Base-by-base conservation (phyloP, 2,113 vertebrate species). In the Rhinoptilus africanus region DNA sequence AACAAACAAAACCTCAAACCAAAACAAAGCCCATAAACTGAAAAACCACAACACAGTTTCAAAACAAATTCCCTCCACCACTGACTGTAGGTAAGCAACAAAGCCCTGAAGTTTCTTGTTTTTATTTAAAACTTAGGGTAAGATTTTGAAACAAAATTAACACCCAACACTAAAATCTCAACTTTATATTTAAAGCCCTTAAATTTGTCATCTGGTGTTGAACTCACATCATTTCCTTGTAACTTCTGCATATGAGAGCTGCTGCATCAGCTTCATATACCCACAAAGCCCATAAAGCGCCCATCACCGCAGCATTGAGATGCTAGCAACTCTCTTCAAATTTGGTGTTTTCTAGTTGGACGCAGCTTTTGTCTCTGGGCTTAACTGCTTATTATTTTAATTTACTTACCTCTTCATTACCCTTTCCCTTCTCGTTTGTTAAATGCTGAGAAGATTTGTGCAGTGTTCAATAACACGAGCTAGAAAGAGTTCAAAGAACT, bases 241-340 rank as follows among this genome's bases (percentile, higher is more conserved):
- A 71, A n/a, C 9, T 88, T 80, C 10, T 81, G 54, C 60, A 62
- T 27, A 66, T 0, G 0, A 81, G 23, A 56, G 12, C 54, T 89
- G 14, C 59, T 37, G 13, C 28, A 20, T 47, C 32, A 63, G 41
- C 3, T 1, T 62, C 43, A 18, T 4, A n/a, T 7, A 68, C 18
- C 23, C 51, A 51, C 15, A 72, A 41, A 80, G 41, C 47, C 73
- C 47, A 30, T 21, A 7, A 57, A 85, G 17, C 18, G 9, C n/a
- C 56, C n/a, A 30, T 21, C 4, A 4, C 26, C 1, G 0, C 32
- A 27, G 14, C 47, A 53, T 0, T 17, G 41, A 84, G 50, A 27
- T 24, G 17, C n/a, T 20, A 77, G 41, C n/a, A 71, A 69, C 5
- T 51, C 17, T 15, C 72, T 63, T 57, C 30, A 77, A 51, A 87